Evolutionary conservation across 2,113 vertebrate species (phyloP).

Genomic region (Oceanodroma tethys): DNA sequence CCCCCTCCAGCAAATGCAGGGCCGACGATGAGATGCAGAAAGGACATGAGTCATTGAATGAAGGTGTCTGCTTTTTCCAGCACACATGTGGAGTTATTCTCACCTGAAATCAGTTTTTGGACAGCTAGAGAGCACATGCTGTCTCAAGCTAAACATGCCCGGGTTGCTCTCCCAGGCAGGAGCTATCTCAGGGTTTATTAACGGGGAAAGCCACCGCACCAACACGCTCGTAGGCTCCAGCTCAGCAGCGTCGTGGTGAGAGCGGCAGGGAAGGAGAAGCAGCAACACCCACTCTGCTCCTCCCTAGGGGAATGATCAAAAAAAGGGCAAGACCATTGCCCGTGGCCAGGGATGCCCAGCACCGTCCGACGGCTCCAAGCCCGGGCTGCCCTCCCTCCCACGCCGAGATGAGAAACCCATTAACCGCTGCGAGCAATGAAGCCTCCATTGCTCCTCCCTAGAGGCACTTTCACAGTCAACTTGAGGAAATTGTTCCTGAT

Average conservation of each 20-base stretch:
- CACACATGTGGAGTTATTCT: not conserved
- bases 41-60: not conserved
- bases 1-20: not conserved
- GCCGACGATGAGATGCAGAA: not conserved
- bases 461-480: conserved; percentile 28
- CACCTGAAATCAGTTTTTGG: conserved; percentile 37
- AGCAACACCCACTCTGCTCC: not conserved
- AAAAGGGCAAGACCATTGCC: not conserved
- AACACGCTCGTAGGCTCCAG: not conserved
- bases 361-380: accelerated
- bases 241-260: not conserved
- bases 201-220: not conserved
- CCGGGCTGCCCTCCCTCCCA: not conserved
- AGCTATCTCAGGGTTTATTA: conserved; percentile 1
- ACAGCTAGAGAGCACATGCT: not conserved
- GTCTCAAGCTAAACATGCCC: not conserved
- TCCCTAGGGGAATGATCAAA: not conserved
- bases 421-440: not conserved
- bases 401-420: conserved; percentile 43
- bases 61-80: not conserved
- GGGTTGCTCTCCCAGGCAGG: not conserved
- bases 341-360: not conserved
- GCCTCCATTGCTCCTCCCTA: not conserved
- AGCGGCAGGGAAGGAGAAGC: not conserved
- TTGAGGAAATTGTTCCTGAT: conserved; percentile 55